Percentiles rank a stretch among this genome's conserved stretches.
Conservation (phyloP, 1,140 invertebrate species). For the Trichomalopsis sarcophagae region DNA sequence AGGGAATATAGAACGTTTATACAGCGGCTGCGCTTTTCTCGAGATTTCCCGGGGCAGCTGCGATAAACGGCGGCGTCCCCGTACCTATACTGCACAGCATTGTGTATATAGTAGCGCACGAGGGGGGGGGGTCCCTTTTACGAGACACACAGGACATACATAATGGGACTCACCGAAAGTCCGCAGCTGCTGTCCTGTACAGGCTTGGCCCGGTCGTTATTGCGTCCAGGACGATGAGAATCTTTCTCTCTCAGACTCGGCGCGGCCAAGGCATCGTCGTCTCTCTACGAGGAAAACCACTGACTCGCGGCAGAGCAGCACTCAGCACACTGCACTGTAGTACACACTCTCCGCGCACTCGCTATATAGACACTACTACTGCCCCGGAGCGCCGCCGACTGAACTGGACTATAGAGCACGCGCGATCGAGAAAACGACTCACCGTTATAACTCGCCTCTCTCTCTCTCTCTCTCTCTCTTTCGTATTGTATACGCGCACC, state of each 20-base stretch:
- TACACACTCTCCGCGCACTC: not conserved
- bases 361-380: too few relatives aligned
- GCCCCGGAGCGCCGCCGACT: too few relatives aligned
- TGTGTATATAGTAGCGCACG: not conserved
- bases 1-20: not conserved
- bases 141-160: not conserved
- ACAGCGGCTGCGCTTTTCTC: not conserved
- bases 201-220: too few relatives aligned
- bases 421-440: constrained; percentile 3
- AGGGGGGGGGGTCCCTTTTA: not conserved
- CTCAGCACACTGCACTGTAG: not conserved
- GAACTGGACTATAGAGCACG: not conserved
- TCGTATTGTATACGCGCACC: too few relatives aligned
- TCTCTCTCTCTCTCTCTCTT: not conserved
- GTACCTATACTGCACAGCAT: not conserved
- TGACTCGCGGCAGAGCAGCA: not conserved
- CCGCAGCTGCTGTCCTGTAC: not conserved
- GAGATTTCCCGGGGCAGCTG: not conserved
- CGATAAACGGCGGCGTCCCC: not conserved
- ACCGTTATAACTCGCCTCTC: not conserved
- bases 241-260: not conserved
- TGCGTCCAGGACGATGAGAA: not conserved
- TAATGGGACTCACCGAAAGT: not conserved
- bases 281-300: not conserved
- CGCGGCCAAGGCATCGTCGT: not conserved